Base-by-base conservation (phyloP, 53 echinoderm and acorn worm species). In the Paracentrotus lividus region DNA sequence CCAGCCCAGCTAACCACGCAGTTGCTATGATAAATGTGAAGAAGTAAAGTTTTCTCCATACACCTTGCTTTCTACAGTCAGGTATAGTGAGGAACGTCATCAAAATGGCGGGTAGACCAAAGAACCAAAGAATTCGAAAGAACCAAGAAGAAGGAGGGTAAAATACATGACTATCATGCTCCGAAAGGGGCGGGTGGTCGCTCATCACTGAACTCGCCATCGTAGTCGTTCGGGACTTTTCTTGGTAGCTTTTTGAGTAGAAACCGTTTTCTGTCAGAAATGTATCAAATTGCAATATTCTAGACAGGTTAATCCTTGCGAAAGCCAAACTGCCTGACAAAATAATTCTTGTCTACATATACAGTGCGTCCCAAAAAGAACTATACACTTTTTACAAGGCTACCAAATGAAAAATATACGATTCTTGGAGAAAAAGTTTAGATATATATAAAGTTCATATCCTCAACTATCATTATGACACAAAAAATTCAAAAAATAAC, bases 11-110 rank as follows among this genome's bases (percentile, higher is more conserved):
- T 31, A 98, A 49, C 98, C 98, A 98, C 55, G 90, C 51, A 0
- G 96, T 93, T 5, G 97, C 94, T 54, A 96, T 69, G 5, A 91
- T 1, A 77, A 98, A 98, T 8, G 98, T 95, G 9, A 96, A 21
- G 33, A 93, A 88, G 33, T 96, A 98, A 9, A 90, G 89, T 24
- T 89, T 77, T 57, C 93, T 40, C 96, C 92, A 95, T 60, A 94
- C 43, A 18, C 96, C 95, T 34, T 78, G 27, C 52, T 93, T 88
- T 15, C 97, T 95, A 59, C 97, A 97, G 93, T 98, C 98, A 1
- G 98, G 98, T 21, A 97, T 93, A 10, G 98, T 96, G 4, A 94
- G 61, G 69, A 85, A 97, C 33, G 93, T 93, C 44, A 95, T 2
- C 0, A 95, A 29, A 49, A 97, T 92, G 43, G 90, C 85, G 8